Evolutionary conservation across 2,113 vertebrate genomes (phyloP).

Genomic region (Epinephelus cyanopodus): DNA sequence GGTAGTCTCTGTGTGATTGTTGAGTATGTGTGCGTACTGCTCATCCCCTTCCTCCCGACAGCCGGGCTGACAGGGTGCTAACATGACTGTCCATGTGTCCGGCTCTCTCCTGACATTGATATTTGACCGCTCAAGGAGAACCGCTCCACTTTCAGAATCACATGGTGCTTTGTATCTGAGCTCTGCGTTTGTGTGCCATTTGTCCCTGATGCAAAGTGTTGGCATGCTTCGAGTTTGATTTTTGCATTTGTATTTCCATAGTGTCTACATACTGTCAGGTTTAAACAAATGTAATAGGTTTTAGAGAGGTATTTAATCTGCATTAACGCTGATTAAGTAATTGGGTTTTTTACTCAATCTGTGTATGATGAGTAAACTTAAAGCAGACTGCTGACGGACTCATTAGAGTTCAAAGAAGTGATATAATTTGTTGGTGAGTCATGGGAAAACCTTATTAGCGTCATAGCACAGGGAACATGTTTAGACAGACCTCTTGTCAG

Average conservation of each 20-base stretch:
- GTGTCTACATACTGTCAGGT: neutral
- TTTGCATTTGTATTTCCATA: slow-evolving; percentile 4
- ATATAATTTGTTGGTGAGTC: neutral
- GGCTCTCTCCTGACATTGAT: slow-evolving; percentile 30
- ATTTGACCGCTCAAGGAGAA: slow-evolving; percentile 31
- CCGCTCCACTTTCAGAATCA: slow-evolving; percentile 19
- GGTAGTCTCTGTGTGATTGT: slow-evolving; percentile 24
- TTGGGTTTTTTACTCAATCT: neutral
- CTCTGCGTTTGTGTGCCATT: slow-evolving; percentile 20
- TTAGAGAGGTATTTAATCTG: too few species aligned
- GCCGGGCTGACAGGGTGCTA: slow-evolving; percentile 64
- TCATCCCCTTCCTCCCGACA: slow-evolving; percentile 25
- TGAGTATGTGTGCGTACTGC: slow-evolving; percentile 16
- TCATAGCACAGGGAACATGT: slow-evolving; percentile 25
- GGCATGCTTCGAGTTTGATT: neutral
- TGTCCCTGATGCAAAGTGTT: slow-evolving; percentile 3
- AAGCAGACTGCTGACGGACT: neutral
- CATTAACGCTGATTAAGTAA: neutral
- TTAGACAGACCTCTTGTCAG: neutral
- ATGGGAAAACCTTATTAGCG: neutral
- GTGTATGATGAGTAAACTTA: neutral
- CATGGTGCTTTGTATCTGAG: slow-evolving; percentile 4
- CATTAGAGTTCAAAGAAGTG: neutral
- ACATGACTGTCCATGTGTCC: slow-evolving; percentile 66
- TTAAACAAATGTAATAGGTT: neutral